Evolutionary conservation across 2,888 invertebrate species (phyloP), one percentile per base, ranked within the genome.

Genomic region (Habroteleia sp.): DNA sequence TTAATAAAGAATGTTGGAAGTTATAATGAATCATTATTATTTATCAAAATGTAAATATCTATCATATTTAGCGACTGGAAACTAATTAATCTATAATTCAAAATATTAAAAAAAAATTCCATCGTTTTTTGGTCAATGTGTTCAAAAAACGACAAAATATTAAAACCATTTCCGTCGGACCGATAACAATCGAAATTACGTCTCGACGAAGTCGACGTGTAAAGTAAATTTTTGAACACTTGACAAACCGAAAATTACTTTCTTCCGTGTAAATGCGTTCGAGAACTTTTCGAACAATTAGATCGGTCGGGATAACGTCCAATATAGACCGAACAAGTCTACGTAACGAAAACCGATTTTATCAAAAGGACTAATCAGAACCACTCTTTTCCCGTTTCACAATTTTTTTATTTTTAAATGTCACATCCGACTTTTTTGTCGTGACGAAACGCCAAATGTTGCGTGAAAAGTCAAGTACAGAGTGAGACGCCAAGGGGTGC

Each of bases 171-270:
- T 65, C 62, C 62, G 39, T 10, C 39, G n/a, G 2, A 6, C 11
- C 48, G 52, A 63, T 54, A 44, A 23, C 0, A 1, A 66, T 63
- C 50, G 2, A 4, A 29, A 35, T 39, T 25, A 7, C 27, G 17
- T 48, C 27, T 46, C 11, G 13, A 1, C 8, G 7, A 23, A 29
- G 13, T 42, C 52, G 42, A 6, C 44, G 16, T 48, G 66, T 58
- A 33, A 42, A 68, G 16, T 50, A 50, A 41, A 68, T 50, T 60
- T 58, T 29, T n/a, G 46, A 33, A 31, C 56, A 58, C 41, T 60
- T 58, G 68, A 50, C 46, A 44, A 68, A 42, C 35, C 44, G 60
- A 69, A 69, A 62, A 69, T 60, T 27, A 23, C 62, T 69, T 69
- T 69, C 52, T 69, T 69, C 50, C 68, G 60, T 60, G 58, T 68